These are phyloP conservation scores for Cheilosia vulpina DNA, from an alignment of 2,888 invertebrate genomes.

Conservation along the genomic window DNA sequence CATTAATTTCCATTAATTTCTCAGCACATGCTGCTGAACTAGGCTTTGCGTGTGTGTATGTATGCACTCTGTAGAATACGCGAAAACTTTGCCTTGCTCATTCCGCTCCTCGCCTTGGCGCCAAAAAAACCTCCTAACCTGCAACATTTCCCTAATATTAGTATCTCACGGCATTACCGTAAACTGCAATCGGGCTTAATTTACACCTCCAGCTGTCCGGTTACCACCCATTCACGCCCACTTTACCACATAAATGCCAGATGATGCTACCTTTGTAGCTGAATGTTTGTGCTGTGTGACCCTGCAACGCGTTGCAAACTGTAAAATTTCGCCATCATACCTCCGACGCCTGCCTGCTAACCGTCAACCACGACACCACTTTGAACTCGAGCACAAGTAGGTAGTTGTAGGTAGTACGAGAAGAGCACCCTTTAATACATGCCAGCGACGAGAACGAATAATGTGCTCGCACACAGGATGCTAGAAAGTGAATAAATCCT, in stretches of 20 bases:
- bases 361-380: constrained; percentile 69
- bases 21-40: constrained; percentile 33
- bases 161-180: constrained; percentile 61
- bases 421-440: constrained; percentile 19
- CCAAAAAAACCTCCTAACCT: constrained; percentile 12
- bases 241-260: constrained; percentile 66
- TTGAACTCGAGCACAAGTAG: constrained; percentile 53
- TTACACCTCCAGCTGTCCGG: constrained; percentile 61
- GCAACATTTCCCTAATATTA: constrained; percentile 58
- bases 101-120: background rate
- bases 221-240: constrained; percentile 48
- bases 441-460: constrained; percentile 52
- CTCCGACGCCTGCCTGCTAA: constrained; percentile 24
- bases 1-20: constrained; percentile 59
- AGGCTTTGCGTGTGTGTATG: constrained; percentile 8
- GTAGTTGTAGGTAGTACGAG: constrained; percentile 6
- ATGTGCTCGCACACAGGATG: constrained; percentile 68
- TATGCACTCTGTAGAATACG: constrained; percentile 21
- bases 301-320: constrained; percentile 59
- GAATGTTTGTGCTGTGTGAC: constrained; percentile 42
- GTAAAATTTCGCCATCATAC: constrained; percentile 55
- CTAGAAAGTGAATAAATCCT: constrained; percentile 75
- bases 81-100: constrained; percentile 36
- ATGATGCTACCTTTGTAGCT: constrained; percentile 59
- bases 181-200: constrained; percentile 70